These are phyloP conservation scores for Cydia strobilella DNA, from an alignment of 1,140 invertebrate species.

Conservation along the genomic window DNA sequence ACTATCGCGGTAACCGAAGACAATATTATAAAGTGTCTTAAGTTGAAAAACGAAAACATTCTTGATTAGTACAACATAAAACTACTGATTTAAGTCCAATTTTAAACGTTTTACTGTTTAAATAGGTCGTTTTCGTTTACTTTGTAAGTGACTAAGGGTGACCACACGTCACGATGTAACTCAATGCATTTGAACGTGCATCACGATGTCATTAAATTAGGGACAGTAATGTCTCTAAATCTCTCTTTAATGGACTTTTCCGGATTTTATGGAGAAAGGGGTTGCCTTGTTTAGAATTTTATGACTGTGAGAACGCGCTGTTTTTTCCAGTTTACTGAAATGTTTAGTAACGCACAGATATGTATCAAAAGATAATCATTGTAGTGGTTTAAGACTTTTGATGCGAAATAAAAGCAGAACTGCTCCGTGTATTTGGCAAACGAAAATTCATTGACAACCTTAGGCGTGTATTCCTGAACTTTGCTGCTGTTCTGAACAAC, in stretches of 20 bases:
- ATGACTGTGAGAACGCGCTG: neutral
- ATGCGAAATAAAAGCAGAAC: neutral
- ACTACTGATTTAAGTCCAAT: neutral
- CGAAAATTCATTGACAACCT: too few relatives aligned
- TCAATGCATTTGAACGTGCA: constrained; percentile 37
- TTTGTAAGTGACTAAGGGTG: constrained; percentile 2
- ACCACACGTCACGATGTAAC: constrained; percentile 35
- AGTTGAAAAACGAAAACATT: neutral
- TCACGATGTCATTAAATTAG: constrained; percentile 38
- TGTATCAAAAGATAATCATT: neutral
- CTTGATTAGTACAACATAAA: neutral
- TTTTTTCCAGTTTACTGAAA: neutral
- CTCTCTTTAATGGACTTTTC: constrained; percentile 24
- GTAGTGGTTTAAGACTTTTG: neutral
- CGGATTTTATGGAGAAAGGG: constrained; percentile 14
- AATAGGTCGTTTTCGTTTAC: neutral
- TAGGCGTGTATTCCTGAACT: too few relatives aligned
- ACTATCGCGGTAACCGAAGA: too few relatives aligned
- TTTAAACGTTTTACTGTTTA: neutral
- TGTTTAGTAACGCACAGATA: neutral
- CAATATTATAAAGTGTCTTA: neutral
- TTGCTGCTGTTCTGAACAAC: neutral
- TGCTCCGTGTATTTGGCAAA: too few relatives aligned
- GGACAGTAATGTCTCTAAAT: constrained; percentile 37
- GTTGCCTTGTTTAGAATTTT: constrained; percentile 18